Conservation (phyloP, 2,797 vertebrate species). For the Antennarius maculatus region DNA sequence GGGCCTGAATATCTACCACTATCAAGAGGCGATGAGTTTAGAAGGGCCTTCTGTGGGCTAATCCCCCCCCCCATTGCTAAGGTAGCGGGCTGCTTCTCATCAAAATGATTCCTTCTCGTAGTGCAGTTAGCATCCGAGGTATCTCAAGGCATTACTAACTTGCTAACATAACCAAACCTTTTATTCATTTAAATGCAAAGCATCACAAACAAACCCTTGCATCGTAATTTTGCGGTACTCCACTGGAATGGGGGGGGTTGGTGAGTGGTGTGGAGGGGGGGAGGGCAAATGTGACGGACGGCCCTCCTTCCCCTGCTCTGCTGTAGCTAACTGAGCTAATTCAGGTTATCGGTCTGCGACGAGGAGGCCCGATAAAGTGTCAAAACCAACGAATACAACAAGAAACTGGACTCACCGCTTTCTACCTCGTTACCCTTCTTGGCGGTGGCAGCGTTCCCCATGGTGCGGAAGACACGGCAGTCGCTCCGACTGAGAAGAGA, state of each 20-base stretch:
- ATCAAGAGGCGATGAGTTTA: slow-evolving; percentile 66
- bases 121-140: slow-evolving; percentile 6
- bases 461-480: slow-evolving; percentile 82
- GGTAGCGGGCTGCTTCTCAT: slow-evolving; percentile 66
- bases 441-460: slow-evolving; percentile 96
- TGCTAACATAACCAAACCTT: slow-evolving; percentile 14
- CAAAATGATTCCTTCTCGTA: slow-evolving; percentile 17
- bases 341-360: slow-evolving; percentile 2
- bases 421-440: slow-evolving; percentile 98
- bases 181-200: background rate
- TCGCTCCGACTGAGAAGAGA: slow-evolving; percentile 72
- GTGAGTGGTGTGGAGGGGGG: background rate
- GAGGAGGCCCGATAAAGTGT: background rate
- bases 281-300: background rate
- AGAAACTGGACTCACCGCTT: slow-evolving; percentile 87
- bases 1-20: slow-evolving; percentile 59
- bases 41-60: slow-evolving; percentile 75
- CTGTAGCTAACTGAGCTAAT: slow-evolving; percentile 10
- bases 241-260: slow-evolving; percentile 10
- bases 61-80: slow-evolving; percentile 71
- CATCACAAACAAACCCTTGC: background rate
- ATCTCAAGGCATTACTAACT: too few relatives aligned
- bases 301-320: slow-evolving; percentile 24
- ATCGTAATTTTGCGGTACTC: background rate
- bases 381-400: background rate